A percentile compares a stretch with the other conserved stretches of the same genome.
Evolutionary conservation across 1,140 invertebrate species (phyloP).

Genomic region (Aleiodes sp.): DNA sequence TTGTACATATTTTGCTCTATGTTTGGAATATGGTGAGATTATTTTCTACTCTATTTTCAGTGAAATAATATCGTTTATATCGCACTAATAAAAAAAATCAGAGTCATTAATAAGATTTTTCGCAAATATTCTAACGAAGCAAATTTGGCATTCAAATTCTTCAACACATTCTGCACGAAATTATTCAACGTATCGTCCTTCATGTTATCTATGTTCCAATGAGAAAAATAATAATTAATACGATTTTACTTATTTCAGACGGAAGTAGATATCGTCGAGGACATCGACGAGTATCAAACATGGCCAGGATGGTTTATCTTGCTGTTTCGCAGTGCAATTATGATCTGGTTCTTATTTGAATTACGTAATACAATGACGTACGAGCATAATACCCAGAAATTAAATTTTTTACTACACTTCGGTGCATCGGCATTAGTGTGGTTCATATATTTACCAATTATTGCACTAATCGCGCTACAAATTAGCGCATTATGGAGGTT

Average conservation of each 20-base stretch:
- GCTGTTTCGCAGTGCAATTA: conserved; percentile 85
- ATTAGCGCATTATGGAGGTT: conserved; percentile 95
- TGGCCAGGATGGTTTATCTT: conserved; percentile 95
- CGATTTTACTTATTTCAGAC: conserved; percentile 72
- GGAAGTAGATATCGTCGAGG: conserved; percentile 94
- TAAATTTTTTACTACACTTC: conserved; percentile 94
- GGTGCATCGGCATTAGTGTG: conserved; percentile 96
- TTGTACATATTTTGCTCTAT: conserved; percentile 91
- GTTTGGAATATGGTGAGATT: conserved; percentile 92
- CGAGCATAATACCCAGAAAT: conserved; percentile 89
- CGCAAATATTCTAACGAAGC: background rate
- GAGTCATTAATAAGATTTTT: background rate
- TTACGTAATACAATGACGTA: conserved; percentile 92
- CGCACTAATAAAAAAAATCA: no score
- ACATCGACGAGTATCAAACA: conserved; percentile 96
- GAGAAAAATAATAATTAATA: conserved; percentile 39
- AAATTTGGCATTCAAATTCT: no score
- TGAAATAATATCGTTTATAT: no score
- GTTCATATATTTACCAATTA: conserved; percentile 96
- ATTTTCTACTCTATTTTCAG: conserved; percentile 15
- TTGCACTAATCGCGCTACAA: conserved; percentile 92
- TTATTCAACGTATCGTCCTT: no score
- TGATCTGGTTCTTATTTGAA: conserved; percentile 95
- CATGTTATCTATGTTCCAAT: background rate
- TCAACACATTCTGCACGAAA: no score